phyloP scores from a whole-genome alignment of 37 sponge, comb jelly and placozoan genomes.

The Lycopodina hypogea region DNA sequence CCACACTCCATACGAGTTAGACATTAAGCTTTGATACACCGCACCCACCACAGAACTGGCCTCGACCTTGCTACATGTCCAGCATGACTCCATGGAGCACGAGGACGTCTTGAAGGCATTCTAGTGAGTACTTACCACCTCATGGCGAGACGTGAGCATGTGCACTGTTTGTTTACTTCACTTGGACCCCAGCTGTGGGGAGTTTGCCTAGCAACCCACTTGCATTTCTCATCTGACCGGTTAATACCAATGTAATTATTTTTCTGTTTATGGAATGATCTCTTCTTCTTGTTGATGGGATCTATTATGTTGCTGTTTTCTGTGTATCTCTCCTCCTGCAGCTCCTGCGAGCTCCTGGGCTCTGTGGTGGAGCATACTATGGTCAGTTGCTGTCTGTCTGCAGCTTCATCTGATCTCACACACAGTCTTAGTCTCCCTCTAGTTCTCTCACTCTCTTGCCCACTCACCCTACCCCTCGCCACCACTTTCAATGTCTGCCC shows the following conservation, averaged over 20 bases:
- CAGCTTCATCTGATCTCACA: no score
- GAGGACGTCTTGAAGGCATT: constrained; percentile 53
- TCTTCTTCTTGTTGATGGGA: no score
- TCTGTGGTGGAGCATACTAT: constrained; percentile 25
- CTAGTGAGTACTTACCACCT: constrained; percentile 35
- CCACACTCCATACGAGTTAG: not conserved
- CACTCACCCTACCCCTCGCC: no score
- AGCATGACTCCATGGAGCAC: constrained; percentile 30
- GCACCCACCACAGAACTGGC: constrained; percentile 36
- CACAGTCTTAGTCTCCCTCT: no score
- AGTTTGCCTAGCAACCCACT: no score
- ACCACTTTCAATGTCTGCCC: no score
- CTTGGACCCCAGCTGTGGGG: no score
- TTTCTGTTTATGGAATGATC: no score
- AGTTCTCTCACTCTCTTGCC: constrained; percentile 11
- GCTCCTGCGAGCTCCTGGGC: constrained; percentile 20
- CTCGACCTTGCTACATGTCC: constrained; percentile 14
- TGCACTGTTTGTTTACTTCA: not conserved
- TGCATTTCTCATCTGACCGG: no score
- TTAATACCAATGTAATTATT: no score
- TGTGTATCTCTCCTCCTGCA: not conserved
- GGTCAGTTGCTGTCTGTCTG: constrained; percentile 8
- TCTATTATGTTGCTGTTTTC: no score
- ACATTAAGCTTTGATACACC: not conserved
- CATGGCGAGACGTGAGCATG: constrained; percentile 8